Percentiles rank a stretch among this genome's conserved stretches.
Evolutionary conservation across 2,888 invertebrate species (phyloP).

Genomic region (Acleris holmiana): DNA sequence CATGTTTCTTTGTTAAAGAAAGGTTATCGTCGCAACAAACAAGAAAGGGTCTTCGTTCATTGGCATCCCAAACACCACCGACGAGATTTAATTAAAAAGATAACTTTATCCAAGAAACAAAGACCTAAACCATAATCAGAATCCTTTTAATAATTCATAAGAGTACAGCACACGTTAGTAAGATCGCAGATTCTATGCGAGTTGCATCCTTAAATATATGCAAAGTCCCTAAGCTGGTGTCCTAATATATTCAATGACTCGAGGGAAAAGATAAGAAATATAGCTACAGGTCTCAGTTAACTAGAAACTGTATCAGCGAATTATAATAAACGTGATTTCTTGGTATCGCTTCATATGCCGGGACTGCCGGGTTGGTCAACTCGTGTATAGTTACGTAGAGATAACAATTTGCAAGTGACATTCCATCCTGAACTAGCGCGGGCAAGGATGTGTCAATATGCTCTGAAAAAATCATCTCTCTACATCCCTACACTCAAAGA

Average conservation of each 20-base stretch:
- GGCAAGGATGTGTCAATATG: too few species aligned
- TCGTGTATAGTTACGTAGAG: too few species aligned
- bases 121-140: slow-evolving; percentile 36
- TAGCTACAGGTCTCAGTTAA: slow-evolving; percentile 21
- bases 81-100: slow-evolving; percentile 25
- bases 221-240: slow-evolving; percentile 38
- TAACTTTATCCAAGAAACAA: slow-evolving; percentile 31
- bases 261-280: slow-evolving; percentile 30
- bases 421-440: too few species aligned
- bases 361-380: background rate
- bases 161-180: slow-evolving; percentile 38
- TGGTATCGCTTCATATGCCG: slow-evolving; percentile 5
- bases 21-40: background rate
- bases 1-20: slow-evolving; percentile 6
- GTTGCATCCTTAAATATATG: slow-evolving; percentile 42
- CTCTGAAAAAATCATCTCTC: too few species aligned
- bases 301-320: slow-evolving; percentile 27
- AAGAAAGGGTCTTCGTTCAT: background rate
- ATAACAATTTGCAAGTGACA: too few species aligned
- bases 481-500: too few species aligned
- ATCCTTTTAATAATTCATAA: slow-evolving; percentile 47
- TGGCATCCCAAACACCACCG: slow-evolving; percentile 3
- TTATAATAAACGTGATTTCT: slow-evolving; percentile 27
- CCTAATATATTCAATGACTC: slow-evolving; percentile 38
- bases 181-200: slow-evolving; percentile 43